phyloP scores from a whole-genome alignment of 2,797 vertebrate genomes.

The Rhabdomys pumilio region DNA sequence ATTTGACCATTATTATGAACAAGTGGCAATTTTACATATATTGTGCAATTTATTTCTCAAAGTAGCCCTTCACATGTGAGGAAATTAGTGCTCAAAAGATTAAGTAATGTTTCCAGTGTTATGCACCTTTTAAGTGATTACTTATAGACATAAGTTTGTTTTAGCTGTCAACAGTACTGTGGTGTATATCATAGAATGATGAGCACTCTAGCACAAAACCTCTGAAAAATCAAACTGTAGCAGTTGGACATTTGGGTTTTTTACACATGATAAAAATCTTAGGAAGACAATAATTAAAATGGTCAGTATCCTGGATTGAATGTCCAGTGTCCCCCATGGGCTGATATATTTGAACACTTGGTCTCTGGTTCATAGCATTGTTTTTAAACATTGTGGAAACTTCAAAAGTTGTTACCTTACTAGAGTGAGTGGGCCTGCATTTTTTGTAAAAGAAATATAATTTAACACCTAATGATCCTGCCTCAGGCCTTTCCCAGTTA shows the following conservation, averaged over 20 bases:
- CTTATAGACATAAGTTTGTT: neutral
- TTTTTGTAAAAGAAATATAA: neutral
- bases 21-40: neutral
- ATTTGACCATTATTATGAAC: neutral
- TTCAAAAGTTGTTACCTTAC: neutral
- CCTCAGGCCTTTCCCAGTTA: too few species aligned
- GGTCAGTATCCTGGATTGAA: neutral
- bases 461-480: neutral
- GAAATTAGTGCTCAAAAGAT: neutral
- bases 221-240: slow-evolving; percentile 47
- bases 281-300: neutral
- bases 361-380: neutral
- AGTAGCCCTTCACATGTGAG: neutral
- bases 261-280: slow-evolving; percentile 46
- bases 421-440: neutral
- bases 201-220: neutral
- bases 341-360: neutral
- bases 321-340: neutral
- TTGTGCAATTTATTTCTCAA: slow-evolving; percentile 24
- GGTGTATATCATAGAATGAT: neutral
- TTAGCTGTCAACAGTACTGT: neutral
- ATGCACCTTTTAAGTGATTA: neutral
- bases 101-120: slow-evolving; percentile 24
- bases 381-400: neutral
- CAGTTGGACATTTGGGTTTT: neutral